Base-by-base conservation (phyloP, 2,888 invertebrate genomes). In the Tetrapedia diversipes region DNA sequence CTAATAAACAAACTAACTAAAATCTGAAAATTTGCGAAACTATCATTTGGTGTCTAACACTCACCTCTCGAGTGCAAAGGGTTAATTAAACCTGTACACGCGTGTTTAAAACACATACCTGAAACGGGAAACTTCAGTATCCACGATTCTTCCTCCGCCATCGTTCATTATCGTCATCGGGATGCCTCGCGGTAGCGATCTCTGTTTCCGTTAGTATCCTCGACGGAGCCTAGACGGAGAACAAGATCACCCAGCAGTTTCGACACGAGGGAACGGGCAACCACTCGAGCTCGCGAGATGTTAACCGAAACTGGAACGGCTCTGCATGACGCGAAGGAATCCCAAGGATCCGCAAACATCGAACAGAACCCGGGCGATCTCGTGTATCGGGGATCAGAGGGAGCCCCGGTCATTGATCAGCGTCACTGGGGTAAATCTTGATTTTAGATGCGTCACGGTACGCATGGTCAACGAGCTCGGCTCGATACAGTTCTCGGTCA, bases 401-500 rank as follows among this genome's bases (percentile, higher is more conserved):
- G n/a, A n/a, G n/a, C n/a, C n/a, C 29, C 59, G 69, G 57, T 64
- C 74, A 70, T 77, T 63, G 74, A 78, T 79, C 79, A 79, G 71
- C 79, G 74, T 51, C 79, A 75, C 45, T 32, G 43, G 72, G 72
- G 70, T 80, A 69, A 79, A 82, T 82, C 76, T 73, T 77, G 65
- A 80, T 80, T 82, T 80, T 63, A 47, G 66, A 66, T 54, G 67
- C 71, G 72, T 73, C 70, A 64, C 56, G 63, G 57, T 82, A 71
- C 66, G 74, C 73, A 68, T 69, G 74, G 68, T 64, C 78, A 77
- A 80, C 74, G 78, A 57, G 80, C 64, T 16, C 60, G 63, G 72
- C 69, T 82, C 79, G 54, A 82, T 84, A 75, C 63, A 67, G 71
- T 67, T 68, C 77, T 65, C 63, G 75, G 82, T 84, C 79, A 73